phyloP scores from a whole-genome alignment of 2,797 vertebrate species.

The Acrossocheilus wenchowensis region DNA sequence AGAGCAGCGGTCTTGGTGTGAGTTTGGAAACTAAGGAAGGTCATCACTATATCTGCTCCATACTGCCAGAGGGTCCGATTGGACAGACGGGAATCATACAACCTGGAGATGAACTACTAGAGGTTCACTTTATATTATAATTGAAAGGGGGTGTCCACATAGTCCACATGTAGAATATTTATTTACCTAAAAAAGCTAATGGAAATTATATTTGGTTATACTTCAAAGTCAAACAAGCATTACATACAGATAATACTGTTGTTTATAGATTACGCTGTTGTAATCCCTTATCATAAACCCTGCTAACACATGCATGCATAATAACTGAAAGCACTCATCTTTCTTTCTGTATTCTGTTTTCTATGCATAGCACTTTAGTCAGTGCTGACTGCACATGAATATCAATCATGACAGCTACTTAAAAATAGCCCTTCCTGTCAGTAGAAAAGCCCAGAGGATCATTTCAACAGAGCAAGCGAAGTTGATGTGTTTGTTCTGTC shows the following conservation, averaged over 20 bases:
- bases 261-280: conserved; percentile 21
- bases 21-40: conserved; percentile 90
- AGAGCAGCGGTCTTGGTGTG: conserved; percentile 91
- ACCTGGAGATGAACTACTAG: conserved; percentile 89
- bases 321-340: conserved; percentile 18
- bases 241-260: conserved; percentile 26
- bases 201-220: conserved; percentile 2
- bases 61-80: conserved; percentile 90
- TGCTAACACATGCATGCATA: conserved; percentile 30
- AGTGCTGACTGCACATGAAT: conserved; percentile 29
- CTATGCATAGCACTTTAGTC: conserved; percentile 19
- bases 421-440: conserved; percentile 41
- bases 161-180: not conserved
- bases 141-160: not conserved
- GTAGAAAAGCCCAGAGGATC: conserved; percentile 45
- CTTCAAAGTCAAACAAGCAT: conserved; percentile 13
- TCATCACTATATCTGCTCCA: conserved; percentile 90
- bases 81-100: conserved; percentile 86
- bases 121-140: conserved; percentile 75
- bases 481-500: conserved; percentile 59
- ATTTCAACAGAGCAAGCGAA: conserved; percentile 6
- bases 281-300: conserved; percentile 28
- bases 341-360: conserved; percentile 34
- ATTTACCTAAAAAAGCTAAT: not conserved
- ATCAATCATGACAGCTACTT: conserved; percentile 35